These are phyloP conservation scores for Trialeurodes vaporariorum DNA, from an alignment of 1,140 invertebrate genomes.

Conservation along the genomic window DNA sequence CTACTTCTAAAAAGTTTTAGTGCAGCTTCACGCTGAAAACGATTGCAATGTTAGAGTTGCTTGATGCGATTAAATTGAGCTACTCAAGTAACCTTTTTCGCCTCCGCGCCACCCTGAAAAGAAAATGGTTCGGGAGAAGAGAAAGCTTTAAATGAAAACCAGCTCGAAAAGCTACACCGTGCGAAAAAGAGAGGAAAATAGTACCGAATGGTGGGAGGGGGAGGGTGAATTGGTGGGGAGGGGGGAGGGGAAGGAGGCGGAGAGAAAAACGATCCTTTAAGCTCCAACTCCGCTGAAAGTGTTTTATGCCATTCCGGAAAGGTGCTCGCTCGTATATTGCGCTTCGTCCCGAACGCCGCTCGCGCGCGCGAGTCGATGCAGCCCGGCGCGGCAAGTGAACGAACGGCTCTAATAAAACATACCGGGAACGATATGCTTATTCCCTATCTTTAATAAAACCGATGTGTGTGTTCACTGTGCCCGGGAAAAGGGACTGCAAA, in stretches of 20 bases:
- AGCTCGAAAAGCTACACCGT: background rate
- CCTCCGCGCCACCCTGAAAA: too few species aligned
- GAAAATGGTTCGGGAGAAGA: background rate
- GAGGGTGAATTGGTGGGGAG: too few species aligned
- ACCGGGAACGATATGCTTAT: background rate
- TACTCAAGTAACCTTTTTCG: background rate
- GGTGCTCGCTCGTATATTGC: background rate
- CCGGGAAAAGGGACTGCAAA: background rate
- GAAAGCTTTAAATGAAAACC: background rate
- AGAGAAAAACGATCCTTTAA: background rate
- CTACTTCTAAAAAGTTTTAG: too few species aligned
- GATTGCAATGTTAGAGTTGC: background rate
- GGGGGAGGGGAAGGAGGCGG: background rate
- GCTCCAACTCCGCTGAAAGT: background rate
- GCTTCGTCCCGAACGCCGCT: too few species aligned
- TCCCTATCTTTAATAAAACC: background rate
- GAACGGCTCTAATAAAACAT: background rate
- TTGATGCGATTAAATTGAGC: background rate
- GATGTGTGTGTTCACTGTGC: too few species aligned
- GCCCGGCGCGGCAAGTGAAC: too few species aligned
- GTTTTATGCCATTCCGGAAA: background rate
- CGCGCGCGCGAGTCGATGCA: too few species aligned
- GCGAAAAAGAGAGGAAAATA: too few species aligned
- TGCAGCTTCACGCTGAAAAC: background rate
- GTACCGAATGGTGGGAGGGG: too few species aligned